Evolutionary conservation across 1,140 invertebrate genomes (phyloP).

Genomic region (Cotesia vestalis): DNA sequence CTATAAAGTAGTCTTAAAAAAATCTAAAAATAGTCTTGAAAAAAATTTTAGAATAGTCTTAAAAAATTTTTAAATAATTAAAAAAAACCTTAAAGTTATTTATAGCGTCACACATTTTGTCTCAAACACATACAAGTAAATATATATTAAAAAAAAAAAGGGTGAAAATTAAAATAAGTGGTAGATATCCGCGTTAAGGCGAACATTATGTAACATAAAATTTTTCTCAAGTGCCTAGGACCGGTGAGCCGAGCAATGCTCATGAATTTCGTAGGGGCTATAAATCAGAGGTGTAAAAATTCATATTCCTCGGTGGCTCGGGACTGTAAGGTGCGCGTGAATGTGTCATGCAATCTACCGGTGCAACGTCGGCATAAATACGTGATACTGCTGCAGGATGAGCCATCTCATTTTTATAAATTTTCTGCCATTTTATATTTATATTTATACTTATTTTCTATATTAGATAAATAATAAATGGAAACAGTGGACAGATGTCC

Average conservation of each 20-base stretch:
- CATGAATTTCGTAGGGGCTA: slow-evolving; percentile 21
- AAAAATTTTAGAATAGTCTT: no score
- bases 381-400: neutral
- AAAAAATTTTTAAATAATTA: no score
- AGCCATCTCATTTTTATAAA: neutral
- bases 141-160: no score
- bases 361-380: slow-evolving; percentile 3
- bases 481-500: neutral
- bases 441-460: neutral
- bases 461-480: neutral
- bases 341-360: slow-evolving; percentile 23
- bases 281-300: slow-evolving; percentile 25
- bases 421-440: neutral
- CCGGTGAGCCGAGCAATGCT: neutral
- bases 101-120: no score
- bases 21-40: no score
- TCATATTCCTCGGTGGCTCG: slow-evolving; percentile 6
- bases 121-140: no score
- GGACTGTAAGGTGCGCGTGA: neutral
- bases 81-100: no score
- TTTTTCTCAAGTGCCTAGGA: no score
- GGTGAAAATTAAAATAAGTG: no score
- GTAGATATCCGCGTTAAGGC: no score
- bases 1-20: no score
- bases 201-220: no score